Percentiles rank a stretch among this genome's conserved stretches.
Evolutionary conservation across 2,797 vertebrate genomes (phyloP).

Genomic region (Tarsius wallacei): DNA sequence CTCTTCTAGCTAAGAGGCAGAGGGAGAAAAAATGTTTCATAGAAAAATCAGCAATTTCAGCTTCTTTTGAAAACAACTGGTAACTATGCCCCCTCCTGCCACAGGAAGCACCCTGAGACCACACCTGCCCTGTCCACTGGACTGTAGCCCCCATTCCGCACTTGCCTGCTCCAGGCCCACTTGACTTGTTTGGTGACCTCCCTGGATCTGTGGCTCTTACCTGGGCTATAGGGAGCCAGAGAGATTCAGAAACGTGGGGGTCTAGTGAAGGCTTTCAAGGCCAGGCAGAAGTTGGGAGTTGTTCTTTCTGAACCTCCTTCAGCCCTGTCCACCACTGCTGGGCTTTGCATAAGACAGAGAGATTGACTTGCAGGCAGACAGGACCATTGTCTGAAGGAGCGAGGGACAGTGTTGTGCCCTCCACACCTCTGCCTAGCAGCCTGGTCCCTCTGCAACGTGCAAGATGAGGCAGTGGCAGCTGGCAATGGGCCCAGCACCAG

Average conservation of each 20-base stretch:
- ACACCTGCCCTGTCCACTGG: neutral
- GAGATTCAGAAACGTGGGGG: neutral
- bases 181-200: neutral
- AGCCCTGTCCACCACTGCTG: neutral
- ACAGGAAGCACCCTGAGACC: neutral
- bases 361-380: neutral
- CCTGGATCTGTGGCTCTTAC: neutral
- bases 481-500: neutral
- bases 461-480: neutral
- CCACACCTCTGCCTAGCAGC: neutral
- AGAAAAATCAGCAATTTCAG: neutral
- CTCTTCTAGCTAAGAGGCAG: neutral
- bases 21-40: neutral
- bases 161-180: neutral
- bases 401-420: neutral
- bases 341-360: neutral
- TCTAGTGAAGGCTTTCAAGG: neutral
- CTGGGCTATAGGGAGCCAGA: neutral
- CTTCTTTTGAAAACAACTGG: conserved; percentile 8
- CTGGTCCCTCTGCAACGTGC: neutral
- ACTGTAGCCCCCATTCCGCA: neutral
- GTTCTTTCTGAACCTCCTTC: neutral
- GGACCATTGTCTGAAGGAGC: neutral
- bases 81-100: neutral
- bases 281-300: neutral